Base-by-base conservation (phyloP, 2,113 vertebrate species). In the Prochilodus magdalenae region DNA sequence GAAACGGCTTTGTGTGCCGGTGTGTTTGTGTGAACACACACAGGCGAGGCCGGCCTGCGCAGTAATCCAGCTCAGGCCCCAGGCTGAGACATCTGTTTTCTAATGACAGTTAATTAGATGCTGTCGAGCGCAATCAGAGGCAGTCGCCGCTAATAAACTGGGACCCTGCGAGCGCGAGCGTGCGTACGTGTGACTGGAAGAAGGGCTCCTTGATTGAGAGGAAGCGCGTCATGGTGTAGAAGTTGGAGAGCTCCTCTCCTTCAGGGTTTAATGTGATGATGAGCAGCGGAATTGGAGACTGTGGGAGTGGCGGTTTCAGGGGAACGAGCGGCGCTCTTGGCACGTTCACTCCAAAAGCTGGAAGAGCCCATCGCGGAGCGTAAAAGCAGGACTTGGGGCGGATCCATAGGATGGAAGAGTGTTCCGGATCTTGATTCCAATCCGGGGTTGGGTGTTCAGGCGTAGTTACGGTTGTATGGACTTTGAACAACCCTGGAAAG, bases 41-140 rank as follows among this genome's bases (percentile, higher is more conserved):
- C 79, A 67, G 67, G 55, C 69, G 81, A 83, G 86, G 72, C 80
- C 84, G 15, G 72, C 79, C 75, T 82, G 83, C 85, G 86, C 85
- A 88, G 87, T 91, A 88, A 92, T 83, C 82, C 81, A 89, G 66
- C 79, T 78, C 79, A 89, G 88, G 95, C 94, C 94, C 78, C 55
- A 18, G 94, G 94, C 93, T 93, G 91, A 92, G 94, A 95, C 96
- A 96, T 96, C 96, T 97, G 96, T 95, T 97, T 94, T 91, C 87
- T 97, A 96, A 97, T 97, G 96, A 96, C 94, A 92, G 93, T 93
- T 97, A 97, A 98, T 98, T 97, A 95, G 94, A 93, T 90, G 93
- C 94, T 96, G 96, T 96, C 95, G 94, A 91, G 93, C 89, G 92
- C 95, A 96, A 96, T 97, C 96, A 96, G 88, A 92, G 86, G 87